Evolutionary conservation across 2,113 vertebrate genomes (phyloP).

Genomic region (Grus americana): DNA sequence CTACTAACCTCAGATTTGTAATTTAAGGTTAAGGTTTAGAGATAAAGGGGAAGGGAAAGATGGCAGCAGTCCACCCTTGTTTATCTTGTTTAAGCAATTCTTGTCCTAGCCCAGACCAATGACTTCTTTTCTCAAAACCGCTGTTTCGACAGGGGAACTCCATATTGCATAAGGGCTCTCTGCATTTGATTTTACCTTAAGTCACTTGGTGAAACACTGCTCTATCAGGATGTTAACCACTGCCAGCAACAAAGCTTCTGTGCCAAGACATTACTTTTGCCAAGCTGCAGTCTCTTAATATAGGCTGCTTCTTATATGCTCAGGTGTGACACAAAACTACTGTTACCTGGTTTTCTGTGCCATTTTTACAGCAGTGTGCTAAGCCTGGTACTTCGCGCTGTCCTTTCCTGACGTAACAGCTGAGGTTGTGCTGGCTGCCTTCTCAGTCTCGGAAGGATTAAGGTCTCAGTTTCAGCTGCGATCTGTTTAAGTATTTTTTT

Average conservation of each 20-base stretch:
- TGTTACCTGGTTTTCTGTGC: background rate
- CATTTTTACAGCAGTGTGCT: background rate
- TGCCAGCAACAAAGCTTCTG: background rate
- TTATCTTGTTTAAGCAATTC: constrained; percentile 22
- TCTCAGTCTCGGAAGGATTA: background rate
- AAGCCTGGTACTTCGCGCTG: background rate
- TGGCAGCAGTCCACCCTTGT: background rate
- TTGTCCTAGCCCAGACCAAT: background rate
- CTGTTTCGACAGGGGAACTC: constrained; percentile 26
- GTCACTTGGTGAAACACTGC: background rate
- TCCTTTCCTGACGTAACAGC: background rate
- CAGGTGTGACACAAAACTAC: background rate
- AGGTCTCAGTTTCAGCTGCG: background rate
- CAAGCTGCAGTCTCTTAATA: background rate
- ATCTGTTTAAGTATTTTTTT: background rate
- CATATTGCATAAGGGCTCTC: constrained; percentile 6
- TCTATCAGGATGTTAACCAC: background rate
- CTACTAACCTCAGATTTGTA: background rate
- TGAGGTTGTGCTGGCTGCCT: background rate
- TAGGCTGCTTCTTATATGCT: background rate
- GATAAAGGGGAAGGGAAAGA: constrained; percentile 25
- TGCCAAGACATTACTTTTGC: background rate
- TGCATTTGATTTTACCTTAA: background rate
- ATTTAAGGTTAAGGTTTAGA: constrained; percentile 30
- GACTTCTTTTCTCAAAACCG: background rate